Evolutionary conservation across 2,888 invertebrate species (phyloP).

Genomic region (Helleia helle): DNA sequence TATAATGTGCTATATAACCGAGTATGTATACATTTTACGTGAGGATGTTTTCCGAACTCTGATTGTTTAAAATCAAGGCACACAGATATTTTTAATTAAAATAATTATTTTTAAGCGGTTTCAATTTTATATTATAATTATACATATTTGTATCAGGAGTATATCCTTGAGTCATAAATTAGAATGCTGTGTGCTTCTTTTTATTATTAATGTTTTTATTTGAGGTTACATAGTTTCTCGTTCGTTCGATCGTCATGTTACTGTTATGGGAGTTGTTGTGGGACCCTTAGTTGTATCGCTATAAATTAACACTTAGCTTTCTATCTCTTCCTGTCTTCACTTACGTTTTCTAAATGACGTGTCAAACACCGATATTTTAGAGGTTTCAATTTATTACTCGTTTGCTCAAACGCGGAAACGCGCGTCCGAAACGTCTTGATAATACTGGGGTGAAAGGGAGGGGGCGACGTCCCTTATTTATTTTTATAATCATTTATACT

Average conservation of each 20-base stretch:
- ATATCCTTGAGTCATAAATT: slow-evolving; percentile 34
- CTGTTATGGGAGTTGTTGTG: slow-evolving; percentile 7
- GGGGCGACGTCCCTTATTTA: slow-evolving; percentile 59
- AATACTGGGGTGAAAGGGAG: slow-evolving; percentile 37
- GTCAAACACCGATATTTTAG: slow-evolving; percentile 31
- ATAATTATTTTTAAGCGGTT: slow-evolving; percentile 45
- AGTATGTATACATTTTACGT: slow-evolving; percentile 38
- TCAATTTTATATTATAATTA: slow-evolving; percentile 38
- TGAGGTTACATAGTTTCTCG: slow-evolving; percentile 29
- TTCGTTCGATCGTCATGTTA: slow-evolving; percentile 13
- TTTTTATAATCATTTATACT: slow-evolving; percentile 71
- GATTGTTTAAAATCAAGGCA: slow-evolving; percentile 21
- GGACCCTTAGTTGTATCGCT: slow-evolving; percentile 11
- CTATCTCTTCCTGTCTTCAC: slow-evolving; percentile 11
- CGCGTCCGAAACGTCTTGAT: slow-evolving; percentile 30
- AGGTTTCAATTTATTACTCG: slow-evolving; percentile 30
- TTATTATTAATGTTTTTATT: slow-evolving; percentile 29
- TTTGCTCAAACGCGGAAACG: slow-evolving; percentile 35
- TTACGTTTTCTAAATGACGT: slow-evolving; percentile 16
- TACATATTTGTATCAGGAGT: slow-evolving; percentile 23
- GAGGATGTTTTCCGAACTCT: slow-evolving; percentile 19
- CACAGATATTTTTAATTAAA: slow-evolving; percentile 43
- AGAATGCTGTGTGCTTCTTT: slow-evolving; percentile 31
- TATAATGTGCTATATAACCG: slow-evolving; percentile 63
- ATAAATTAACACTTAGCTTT: slow-evolving; percentile 7